Percentiles rank a stretch among this genome's conserved stretches.
phyloP scores from a whole-genome alignment of 2,888 invertebrate genomes.

The Eueremaeus valkanovi region DNA sequence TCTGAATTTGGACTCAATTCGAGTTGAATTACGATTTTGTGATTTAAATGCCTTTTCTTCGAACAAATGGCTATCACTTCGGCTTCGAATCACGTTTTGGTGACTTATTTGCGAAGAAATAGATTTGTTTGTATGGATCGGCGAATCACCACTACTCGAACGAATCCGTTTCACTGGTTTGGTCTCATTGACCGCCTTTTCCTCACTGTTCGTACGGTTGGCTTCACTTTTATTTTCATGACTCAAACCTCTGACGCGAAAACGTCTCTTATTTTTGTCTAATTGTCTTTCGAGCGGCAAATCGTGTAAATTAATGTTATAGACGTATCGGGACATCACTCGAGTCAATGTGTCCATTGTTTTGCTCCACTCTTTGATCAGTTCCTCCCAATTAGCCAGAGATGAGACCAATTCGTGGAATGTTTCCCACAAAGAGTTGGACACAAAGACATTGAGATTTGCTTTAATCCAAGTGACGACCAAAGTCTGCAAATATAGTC shows the following conservation, averaged over 20 bases:
- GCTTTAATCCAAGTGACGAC: constrained; percentile 98
- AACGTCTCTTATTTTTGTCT: constrained; percentile 66
- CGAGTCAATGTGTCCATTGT: constrained; percentile 94
- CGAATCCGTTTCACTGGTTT: neutral
- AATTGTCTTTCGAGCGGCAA: constrained; percentile 72
- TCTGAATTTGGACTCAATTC: neutral
- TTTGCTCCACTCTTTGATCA: constrained; percentile 96
- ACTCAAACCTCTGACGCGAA: neutral
- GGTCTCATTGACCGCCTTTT: neutral
- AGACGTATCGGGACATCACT: constrained; percentile 81
- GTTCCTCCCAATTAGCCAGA: constrained; percentile 87
- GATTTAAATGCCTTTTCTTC: constrained; percentile 1
- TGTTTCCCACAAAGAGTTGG: constrained; percentile 85
- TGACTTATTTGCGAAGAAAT: constrained; percentile 2
- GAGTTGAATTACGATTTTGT: neutral
- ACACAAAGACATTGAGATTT: constrained; percentile 86
- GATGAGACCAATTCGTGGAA: constrained; percentile 80
- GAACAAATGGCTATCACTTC: constrained; percentile 37
- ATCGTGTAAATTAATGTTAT: constrained; percentile 85
- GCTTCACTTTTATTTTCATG: neutral
- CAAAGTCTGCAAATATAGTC: constrained; percentile 69
- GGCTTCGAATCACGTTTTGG: constrained; percentile 28
- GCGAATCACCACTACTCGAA: constrained; percentile 26
- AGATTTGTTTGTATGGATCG: neutral
- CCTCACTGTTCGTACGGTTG: neutral